Conservation (phyloP, 2,888 invertebrate species). For the Lepeophtheirus nordmannii region DNA sequence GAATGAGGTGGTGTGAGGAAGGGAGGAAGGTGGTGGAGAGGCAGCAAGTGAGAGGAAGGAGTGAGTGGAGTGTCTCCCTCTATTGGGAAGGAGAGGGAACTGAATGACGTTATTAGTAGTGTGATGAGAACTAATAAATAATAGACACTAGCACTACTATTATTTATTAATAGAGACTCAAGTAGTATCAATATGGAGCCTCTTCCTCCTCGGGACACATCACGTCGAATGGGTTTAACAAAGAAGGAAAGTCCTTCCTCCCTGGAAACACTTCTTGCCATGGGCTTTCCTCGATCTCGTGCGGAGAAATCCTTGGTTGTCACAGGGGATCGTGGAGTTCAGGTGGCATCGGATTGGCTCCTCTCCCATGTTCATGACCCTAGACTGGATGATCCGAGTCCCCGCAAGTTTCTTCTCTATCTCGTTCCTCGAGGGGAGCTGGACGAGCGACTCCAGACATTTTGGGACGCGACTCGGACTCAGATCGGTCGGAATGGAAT, state of each 20-base stretch:
- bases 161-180: too few relatives aligned
- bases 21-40: too few relatives aligned
- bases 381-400: conserved; percentile 54
- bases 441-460: conserved; percentile 25
- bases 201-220: neutral
- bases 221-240: neutral
- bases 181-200: neutral
- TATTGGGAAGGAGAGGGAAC: neutral
- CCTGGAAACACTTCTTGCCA: conserved; percentile 62
- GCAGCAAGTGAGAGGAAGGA: too few relatives aligned
- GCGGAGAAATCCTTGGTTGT: conserved; percentile 82
- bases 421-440: conserved; percentile 49
- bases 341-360: conserved; percentile 77
- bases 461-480: conserved; percentile 27
- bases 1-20: too few relatives aligned
- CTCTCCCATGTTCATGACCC: conserved; percentile 74
- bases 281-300: conserved; percentile 73
- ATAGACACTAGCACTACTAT: too few relatives aligned
- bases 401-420: conserved; percentile 71
- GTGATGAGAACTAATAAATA: too few relatives aligned
- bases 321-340: conserved; percentile 70
- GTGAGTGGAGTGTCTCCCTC: neutral
- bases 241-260: conserved; percentile 4
- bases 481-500: conserved; percentile 70
- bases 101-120: neutral